Base-by-base conservation (phyloP, 2,888 invertebrate species). In the Pheosia tremula region DNA sequence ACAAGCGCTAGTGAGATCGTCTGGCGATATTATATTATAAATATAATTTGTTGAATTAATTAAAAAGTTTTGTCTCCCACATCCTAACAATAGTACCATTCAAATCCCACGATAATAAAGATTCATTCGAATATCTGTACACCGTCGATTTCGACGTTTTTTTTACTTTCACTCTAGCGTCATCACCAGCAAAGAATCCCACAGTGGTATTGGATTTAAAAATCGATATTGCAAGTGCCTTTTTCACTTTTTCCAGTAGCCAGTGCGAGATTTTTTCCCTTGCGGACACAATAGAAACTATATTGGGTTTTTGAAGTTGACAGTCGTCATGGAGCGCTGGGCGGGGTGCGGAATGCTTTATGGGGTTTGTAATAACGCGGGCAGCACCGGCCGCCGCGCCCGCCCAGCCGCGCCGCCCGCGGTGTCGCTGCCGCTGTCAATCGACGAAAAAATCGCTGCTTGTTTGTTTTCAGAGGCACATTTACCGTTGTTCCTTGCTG, bases 131-230 rank as follows among this genome's bases (percentile, higher is more conserved):
- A 13, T 24, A 24, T 24, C 49, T n/a, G 3, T 4, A 49, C 13
- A 50, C 13, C 24, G 13, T 5, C n/a, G 24, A 24, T 49, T 5
- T 7, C 11, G 9, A 38, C 38, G 38, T 54, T 9, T 11, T 13
- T 55, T 55, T 38, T n/a, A n/a, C n/a, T n/a, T 55, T 39, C 7
- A 3, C 37, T 11, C 56, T 10, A 45, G 45, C 45, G 45, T 56
- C 56, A 56, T 56, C 56, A 56, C 43, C 36, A 36, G 11, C 8
- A 5, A 56, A 56, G 56, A 45, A 45, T 56, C 56, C 45, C 56
- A 45, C 45, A 36, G 45, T 36, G 56, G 56, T 56, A 56, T 56
- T 56, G 56, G 56, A 56, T 56, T 56, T 56, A 45, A 56, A 56
- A 56, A 45, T 56, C 56, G 56, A 45, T 56, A 56, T 56, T 56